Conservation (phyloP, 2,797 vertebrate genomes). For the Anas acuta region DNA sequence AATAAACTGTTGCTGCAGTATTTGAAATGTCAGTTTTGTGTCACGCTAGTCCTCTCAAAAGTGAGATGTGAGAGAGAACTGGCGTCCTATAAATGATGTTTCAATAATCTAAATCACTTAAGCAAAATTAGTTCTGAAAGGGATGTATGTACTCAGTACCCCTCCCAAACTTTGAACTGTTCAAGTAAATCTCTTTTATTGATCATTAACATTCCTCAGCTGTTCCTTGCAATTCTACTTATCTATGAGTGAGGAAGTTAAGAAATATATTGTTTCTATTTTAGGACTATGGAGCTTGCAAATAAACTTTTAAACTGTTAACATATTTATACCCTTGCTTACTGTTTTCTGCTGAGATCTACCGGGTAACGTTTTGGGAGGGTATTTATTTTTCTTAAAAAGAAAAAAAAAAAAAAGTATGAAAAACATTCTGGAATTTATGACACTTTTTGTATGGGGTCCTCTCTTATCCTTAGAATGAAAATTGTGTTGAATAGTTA, state of each 20-base stretch:
- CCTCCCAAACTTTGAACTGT: slow-evolving; percentile 12
- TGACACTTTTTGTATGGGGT: not conserved
- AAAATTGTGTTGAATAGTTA: not conserved
- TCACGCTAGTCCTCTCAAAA: not conserved
- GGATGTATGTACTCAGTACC: not conserved
- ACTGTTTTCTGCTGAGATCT: not conserved
- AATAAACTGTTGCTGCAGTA: not conserved
- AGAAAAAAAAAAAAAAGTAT: not conserved
- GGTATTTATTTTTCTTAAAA: not conserved
- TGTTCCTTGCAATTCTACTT: slow-evolving; percentile 59
- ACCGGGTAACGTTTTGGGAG: not conserved
- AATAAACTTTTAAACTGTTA: not conserved
- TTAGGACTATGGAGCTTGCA: slow-evolving; percentile 8
- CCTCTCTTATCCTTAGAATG: not conserved
- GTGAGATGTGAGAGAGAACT: not conserved
- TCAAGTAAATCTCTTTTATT: slow-evolving; percentile 46
- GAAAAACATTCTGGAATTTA: not conserved
- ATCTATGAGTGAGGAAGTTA: slow-evolving; percentile 4
- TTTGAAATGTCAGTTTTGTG: not conserved
- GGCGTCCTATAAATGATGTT: not conserved
- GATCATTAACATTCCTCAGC: slow-evolving; percentile 55
- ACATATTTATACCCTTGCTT: not conserved
- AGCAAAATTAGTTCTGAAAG: not conserved
- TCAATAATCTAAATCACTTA: not conserved
- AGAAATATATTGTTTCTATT: slow-evolving; percentile 16